Evolutionary conservation across 2,113 vertebrate species (phyloP).

Genomic region (Helogale parvula): DNA sequence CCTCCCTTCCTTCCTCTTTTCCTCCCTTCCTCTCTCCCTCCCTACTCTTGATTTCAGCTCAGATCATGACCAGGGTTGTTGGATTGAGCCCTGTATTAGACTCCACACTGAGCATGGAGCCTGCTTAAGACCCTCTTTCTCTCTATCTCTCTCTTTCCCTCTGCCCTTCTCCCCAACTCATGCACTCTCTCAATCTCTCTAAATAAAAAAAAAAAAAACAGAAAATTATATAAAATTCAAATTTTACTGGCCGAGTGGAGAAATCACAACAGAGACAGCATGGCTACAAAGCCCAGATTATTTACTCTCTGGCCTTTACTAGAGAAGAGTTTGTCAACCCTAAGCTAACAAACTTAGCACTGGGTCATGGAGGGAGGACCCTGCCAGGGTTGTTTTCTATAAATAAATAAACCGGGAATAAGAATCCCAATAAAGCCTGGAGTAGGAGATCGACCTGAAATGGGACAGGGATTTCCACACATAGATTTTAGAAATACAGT

Average conservation of each 20-base stretch:
- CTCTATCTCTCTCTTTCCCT: background rate
- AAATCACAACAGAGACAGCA: background rate
- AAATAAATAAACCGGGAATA: background rate
- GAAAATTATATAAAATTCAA: background rate
- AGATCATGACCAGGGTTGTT: too few relatives aligned
- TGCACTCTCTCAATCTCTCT: too few relatives aligned
- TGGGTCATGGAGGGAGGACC: background rate
- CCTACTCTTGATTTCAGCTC: too few relatives aligned
- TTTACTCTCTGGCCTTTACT: background rate
- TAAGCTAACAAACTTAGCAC: background rate
- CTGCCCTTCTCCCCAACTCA: too few relatives aligned
- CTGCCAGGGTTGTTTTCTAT: background rate
- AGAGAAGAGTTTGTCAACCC: background rate
- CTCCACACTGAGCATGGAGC: too few relatives aligned
- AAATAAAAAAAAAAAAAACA: too few relatives aligned
- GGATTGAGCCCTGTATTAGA: too few relatives aligned
- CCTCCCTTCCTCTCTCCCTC: too few relatives aligned
- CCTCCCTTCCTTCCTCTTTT: background rate
- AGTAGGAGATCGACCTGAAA: background rate
- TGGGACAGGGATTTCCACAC: background rate
- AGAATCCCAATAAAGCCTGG: background rate
- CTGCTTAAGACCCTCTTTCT: too few relatives aligned
- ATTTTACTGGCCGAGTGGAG: background rate
- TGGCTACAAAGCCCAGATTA: background rate
- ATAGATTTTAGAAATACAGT: background rate